Base-by-base conservation (phyloP, 2,113 vertebrate genomes). In the Nycticorax nycticorax region DNA sequence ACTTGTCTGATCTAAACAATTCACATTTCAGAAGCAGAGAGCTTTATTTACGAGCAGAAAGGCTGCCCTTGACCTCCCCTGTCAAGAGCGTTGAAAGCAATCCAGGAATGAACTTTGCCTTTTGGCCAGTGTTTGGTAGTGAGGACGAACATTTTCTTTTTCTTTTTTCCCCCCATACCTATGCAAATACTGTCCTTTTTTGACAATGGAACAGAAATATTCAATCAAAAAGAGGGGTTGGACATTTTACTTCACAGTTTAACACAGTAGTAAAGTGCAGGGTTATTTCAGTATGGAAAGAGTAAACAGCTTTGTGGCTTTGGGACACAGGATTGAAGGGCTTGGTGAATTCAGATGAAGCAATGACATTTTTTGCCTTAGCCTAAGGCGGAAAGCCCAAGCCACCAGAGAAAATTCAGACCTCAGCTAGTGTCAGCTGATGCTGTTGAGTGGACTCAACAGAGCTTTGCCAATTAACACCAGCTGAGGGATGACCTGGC, bases 21-120 rank as follows among this genome's bases (percentile, higher is more conserved):
- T 95, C 93, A 76, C 50, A 83, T 96, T 94, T 92, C 93, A 93
- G 94, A 93, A 91, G 93, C 48, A 88, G 45, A 95, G 85, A 79
- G 67, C 78, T 94, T 94, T 88, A 92, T 96, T 97, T 96, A 94
- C 0, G 20, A 89, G 47, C 73, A 95, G 76, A 95, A 91, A 66
- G 28, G 72, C 72, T 72, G 79, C 35, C 66, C 73, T 77, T 63
- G 57, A 63, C 86, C 88, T 87, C 48, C 28, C 24, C 33, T 85
- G 73, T 95, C 87, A 81, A 68, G 69, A 95, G 83, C 35, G 88
- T 63, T 96, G 93, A 97, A 95, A 85, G 75, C 69, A 92, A 20
- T 88, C 47, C 35, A 88, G 77, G 52, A 93, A 80, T 74, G 85
- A 96, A 93, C 88, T 91, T 95, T 87, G 85, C 67, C 89, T 94